Base-by-base conservation (phyloP, 2,888 invertebrate genomes). In the Drosophila kokeensis region DNA sequence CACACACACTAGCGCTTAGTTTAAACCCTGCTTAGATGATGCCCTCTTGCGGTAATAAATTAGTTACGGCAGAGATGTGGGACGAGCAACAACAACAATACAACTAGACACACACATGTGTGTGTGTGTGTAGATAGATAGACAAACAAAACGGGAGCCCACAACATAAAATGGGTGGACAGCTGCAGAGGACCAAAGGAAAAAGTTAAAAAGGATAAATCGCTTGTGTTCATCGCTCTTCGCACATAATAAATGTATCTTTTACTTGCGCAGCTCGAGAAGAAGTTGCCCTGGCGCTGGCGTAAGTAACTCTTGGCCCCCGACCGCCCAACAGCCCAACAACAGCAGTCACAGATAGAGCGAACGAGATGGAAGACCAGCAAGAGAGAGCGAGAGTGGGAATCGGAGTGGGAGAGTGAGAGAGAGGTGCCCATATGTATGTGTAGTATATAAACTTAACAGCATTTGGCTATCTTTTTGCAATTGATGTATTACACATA, bases 401-500 rank as follows among this genome's bases (percentile, higher is more conserved):
- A 3, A 15, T 52, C 10, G 18, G 36, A 45, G 54, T 52, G 11
- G 18, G 36, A 45, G 54, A 36, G 24, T 45, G 69, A 5, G 18
- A 32, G 15, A 65, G 30, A 40, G 49, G 49, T 50, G 65, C 32
- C 45, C 60, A 65, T 67, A 53, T 71, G 69, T 54, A 32, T 83
- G 69, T 85, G 76, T 79, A 87, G 89, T 90, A 90, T 89, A 87
- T 87, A 90, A 87, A 87, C 89, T 87, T 87, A 87, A 90, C 90
- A 91, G 83, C 90, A 86, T 86, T 86, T 86, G 92, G 87, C 91
- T 92, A 91, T 90, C 87, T 91, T 91, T 91, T 92, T 91, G 92
- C 91, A 91, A 91, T 91, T 91, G 91, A 91, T 91, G 91, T 91
- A 91, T 91, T 91, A 91, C 91, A 89, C 90, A 91, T 87, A 82